A percentile compares a stretch with the other conserved stretches of the same genome.
These are phyloP conservation scores for Nematopogon swammerdamellus DNA, from an alignment of 2,888 invertebrate species.

Conservation along the genomic window DNA sequence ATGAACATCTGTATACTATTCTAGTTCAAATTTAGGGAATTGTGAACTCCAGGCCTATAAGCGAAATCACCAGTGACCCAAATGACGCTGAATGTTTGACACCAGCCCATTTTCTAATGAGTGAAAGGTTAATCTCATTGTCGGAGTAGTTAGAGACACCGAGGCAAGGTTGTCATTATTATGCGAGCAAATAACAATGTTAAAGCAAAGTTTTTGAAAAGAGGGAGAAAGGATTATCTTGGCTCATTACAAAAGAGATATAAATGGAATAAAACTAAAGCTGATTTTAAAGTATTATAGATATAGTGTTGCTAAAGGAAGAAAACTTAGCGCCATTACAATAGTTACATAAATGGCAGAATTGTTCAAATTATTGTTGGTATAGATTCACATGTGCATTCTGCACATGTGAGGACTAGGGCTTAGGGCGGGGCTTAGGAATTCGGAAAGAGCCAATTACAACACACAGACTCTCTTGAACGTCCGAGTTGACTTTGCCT, in stretches of 20 bases:
- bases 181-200: neutral
- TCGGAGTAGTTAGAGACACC: neutral
- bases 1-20: neutral
- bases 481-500: too few relatives aligned
- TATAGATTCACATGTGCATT: too few relatives aligned
- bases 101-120: neutral
- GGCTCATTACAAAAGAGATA: neutral
- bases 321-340: too few relatives aligned
- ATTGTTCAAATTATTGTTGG: too few relatives aligned
- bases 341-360: too few relatives aligned
- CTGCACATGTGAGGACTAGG: too few relatives aligned
- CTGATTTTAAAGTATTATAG: too few relatives aligned
- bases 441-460: too few relatives aligned
- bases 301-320: too few relatives aligned
- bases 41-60: neutral
- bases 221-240: neutral
- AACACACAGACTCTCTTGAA: too few relatives aligned
- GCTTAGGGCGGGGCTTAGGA: too few relatives aligned
- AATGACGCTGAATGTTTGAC: neutral
- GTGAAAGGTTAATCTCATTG: neutral
- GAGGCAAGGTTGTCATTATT: neutral
- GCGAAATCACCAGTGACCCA: neutral
- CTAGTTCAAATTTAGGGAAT: neutral
- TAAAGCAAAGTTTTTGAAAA: neutral
- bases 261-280: too few relatives aligned